Conservation (phyloP, 2,797 vertebrate species). For the Parotocinclus haroldoi region DNA sequence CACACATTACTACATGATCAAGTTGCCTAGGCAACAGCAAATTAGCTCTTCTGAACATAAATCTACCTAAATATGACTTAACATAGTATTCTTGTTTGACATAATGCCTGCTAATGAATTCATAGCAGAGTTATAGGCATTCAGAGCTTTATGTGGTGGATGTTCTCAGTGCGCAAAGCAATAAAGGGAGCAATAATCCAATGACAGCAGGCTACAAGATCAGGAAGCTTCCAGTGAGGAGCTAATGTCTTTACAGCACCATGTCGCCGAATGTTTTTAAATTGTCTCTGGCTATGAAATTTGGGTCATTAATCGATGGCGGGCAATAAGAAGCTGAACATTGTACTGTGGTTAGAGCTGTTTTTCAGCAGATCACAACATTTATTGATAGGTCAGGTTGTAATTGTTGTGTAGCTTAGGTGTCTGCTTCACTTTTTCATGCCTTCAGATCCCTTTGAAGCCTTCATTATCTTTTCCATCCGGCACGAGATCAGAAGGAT, state of each 20-base stretch:
- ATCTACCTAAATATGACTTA: constrained; percentile 15
- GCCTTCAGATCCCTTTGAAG: constrained; percentile 92
- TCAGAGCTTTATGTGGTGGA: constrained; percentile 15
- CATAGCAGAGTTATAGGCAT: constrained; percentile 24
- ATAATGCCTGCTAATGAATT: constrained; percentile 28
- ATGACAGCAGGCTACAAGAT: constrained; percentile 46
- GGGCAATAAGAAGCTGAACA: constrained; percentile 47
- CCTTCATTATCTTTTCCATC: constrained; percentile 98
- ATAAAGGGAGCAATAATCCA: constrained; percentile 51
- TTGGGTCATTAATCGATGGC: constrained; percentile 47
- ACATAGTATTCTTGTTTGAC: constrained; percentile 21
- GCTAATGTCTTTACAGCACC: constrained; percentile 52
- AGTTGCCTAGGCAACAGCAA: no score
- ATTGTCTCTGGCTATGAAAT: constrained; percentile 47
- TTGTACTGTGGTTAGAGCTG: constrained; percentile 33
- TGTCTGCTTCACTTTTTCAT: constrained; percentile 9
- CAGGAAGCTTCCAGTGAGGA: constrained; percentile 49
- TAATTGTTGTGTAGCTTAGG: not conserved
- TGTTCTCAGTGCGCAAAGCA: constrained; percentile 37
- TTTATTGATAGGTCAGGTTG: constrained; percentile 29
- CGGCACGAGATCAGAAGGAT: constrained; percentile 97
- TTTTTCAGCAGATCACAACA: constrained; percentile 25
- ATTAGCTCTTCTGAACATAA: no score
- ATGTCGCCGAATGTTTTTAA: constrained; percentile 49
- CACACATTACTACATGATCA: no score